Percentiles rank a stretch among this genome's conserved stretches.
phyloP scores from a whole-genome alignment of 2,113 vertebrate species.

The Poeciliopsis prolifica region DNA sequence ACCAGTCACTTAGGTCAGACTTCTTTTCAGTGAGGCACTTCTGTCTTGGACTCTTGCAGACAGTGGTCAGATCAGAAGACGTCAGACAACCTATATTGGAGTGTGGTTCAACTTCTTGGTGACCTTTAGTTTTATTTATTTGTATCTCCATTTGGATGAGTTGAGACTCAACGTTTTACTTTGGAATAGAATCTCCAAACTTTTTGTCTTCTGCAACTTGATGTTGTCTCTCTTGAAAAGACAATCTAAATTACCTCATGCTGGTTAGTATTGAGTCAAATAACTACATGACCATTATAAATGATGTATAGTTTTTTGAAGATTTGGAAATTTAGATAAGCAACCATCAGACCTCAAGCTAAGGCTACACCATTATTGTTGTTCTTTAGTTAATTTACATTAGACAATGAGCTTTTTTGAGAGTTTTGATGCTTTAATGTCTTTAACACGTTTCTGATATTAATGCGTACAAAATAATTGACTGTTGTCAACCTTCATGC shows the following conservation, averaged over 20 bases:
- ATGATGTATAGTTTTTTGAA: background rate
- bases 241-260: background rate
- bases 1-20: conserved; percentile 33
- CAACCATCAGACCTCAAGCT: too few species aligned
- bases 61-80: conserved; percentile 66
- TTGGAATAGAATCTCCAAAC: conserved; percentile 13
- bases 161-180: background rate
- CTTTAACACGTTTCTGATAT: background rate
- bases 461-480: background rate
- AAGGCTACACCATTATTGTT: too few species aligned
- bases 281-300: background rate
- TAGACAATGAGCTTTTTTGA: too few species aligned
- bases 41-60: conserved; percentile 60
- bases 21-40: conserved; percentile 23
- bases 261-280: background rate
- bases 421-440: too few species aligned
- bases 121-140: background rate
- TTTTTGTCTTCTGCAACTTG: conserved; percentile 13
- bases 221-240: background rate
- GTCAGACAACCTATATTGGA: conserved; percentile 53
- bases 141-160: background rate
- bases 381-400: too few species aligned
- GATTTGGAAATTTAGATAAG: too few species aligned
- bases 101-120: conserved; percentile 16
- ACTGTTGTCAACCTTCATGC: background rate